Conservation (phyloP, 2,113 vertebrate genomes). For the Melanotaenia duboulayi region DNA sequence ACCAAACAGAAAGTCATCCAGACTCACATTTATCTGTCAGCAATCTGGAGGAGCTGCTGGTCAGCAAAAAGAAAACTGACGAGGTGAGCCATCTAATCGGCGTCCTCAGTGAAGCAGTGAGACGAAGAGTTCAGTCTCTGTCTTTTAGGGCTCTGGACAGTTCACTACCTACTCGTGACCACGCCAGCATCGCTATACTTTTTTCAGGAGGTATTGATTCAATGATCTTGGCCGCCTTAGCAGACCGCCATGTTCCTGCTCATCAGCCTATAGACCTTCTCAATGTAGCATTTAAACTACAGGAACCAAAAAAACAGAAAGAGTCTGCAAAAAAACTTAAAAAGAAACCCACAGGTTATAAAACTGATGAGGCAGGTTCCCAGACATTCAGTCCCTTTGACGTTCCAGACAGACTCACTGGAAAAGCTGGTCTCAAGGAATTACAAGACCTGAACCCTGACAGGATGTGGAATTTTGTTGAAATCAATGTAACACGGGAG, state of each 20-base stretch:
- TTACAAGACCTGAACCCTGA: constrained; percentile 83
- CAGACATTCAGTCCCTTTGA: constrained; percentile 64
- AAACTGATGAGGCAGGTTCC: neutral
- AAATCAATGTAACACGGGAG: constrained; percentile 89
- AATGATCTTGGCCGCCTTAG: constrained; percentile 89
- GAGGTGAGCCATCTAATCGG: constrained; percentile 80
- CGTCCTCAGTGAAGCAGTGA: constrained; percentile 86
- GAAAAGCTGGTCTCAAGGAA: constrained; percentile 88
- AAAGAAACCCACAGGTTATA: constrained; percentile 33
- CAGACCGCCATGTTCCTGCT: constrained; percentile 87
- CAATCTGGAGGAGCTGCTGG: constrained; percentile 81
- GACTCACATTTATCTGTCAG: constrained; percentile 42
- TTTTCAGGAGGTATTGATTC: constrained; percentile 97
- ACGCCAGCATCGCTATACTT: constrained; percentile 86
- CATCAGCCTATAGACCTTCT: constrained; percentile 92
- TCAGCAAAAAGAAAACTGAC: constrained; percentile 59
- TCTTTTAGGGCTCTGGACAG: constrained; percentile 26
- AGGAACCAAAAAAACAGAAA: constrained; percentile 64
- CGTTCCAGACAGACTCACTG: constrained; percentile 92
- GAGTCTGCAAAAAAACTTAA: constrained; percentile 59
- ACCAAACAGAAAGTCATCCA: constrained; percentile 5
- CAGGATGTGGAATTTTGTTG: constrained; percentile 94
- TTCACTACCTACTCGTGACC: neutral
- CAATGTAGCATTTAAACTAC: constrained; percentile 91
- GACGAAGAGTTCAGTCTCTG: constrained; percentile 84